Conservation (phyloP, 1,140 invertebrate species). For the Pantala flavescens region DNA sequence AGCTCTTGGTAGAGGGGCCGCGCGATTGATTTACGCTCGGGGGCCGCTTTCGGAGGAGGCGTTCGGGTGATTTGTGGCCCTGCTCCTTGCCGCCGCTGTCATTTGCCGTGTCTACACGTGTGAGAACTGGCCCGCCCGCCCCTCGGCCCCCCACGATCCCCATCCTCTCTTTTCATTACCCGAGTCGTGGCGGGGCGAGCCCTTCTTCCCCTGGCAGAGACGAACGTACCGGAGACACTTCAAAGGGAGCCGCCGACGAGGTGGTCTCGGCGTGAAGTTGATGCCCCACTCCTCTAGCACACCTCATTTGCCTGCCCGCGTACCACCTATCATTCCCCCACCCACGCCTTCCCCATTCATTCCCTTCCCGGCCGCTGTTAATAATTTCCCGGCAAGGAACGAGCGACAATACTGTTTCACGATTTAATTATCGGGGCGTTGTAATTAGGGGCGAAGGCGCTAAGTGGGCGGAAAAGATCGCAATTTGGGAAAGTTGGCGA, state of each 20-base stretch:
- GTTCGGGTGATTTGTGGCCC: not conserved
- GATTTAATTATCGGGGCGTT: not conserved
- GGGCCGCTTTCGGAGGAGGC: not conserved
- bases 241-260: not conserved
- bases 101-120: not conserved
- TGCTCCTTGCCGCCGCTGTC: not conserved
- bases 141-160: not conserved
- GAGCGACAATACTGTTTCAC: not conserved
- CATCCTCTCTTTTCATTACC: not conserved
- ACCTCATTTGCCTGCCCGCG: not conserved
- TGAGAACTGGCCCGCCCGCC: not conserved
- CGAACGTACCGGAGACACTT: not conserved
- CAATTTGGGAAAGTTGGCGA: not conserved
- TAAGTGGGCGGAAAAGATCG: not conserved
- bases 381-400: not conserved
- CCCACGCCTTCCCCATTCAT: not conserved
- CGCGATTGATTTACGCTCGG: not conserved
- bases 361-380: not conserved
- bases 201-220: not conserved
- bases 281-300: not conserved
- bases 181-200: not conserved
- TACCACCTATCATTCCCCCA: not conserved
- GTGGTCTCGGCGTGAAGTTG: not conserved
- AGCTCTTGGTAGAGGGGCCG: not conserved
- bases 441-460: not conserved